These are phyloP conservation scores for Notoglanidium macrostoma DNA, from an alignment of 2,797 vertebrate genomes.

Conservation along the genomic window DNA sequence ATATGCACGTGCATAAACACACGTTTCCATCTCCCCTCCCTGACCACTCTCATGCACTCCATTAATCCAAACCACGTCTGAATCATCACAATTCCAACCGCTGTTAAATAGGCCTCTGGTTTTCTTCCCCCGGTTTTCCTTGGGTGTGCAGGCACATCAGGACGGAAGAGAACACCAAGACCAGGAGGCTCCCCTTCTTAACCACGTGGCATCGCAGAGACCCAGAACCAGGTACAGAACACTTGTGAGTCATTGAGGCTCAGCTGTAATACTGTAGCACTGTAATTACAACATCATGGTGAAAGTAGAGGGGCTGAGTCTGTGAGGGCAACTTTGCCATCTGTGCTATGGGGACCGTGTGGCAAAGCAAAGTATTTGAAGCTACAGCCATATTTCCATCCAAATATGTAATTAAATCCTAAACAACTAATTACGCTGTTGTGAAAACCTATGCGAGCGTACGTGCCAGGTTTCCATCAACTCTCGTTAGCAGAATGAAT, in stretches of 20 bases:
- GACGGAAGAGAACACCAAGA: constrained; percentile 81
- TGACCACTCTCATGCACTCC: constrained; percentile 28
- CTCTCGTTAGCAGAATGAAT: not conserved
- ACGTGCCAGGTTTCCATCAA: not conserved
- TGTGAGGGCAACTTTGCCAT: constrained; percentile 14
- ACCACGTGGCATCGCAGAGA: constrained; percentile 84
- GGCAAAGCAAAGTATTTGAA: constrained; percentile 21
- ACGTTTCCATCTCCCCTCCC: not conserved
- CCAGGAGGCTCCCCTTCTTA: constrained; percentile 84
- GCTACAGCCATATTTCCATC: constrained; percentile 16
- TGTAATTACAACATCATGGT: constrained; percentile 40
- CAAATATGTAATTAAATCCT: constrained; percentile 11
- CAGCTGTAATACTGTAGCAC: constrained; percentile 15
- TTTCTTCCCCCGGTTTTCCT: not conserved
- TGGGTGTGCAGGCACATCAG: constrained; percentile 64
- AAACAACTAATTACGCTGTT: not conserved
- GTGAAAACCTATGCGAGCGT: not conserved
- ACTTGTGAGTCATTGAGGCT: not conserved
- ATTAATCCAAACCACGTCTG: constrained; percentile 18
- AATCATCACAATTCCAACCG: constrained; percentile 15
- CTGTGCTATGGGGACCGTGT: constrained; percentile 18
- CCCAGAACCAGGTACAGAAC: constrained; percentile 82
- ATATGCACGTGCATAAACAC: constrained; percentile 19
- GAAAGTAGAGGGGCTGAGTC: constrained; percentile 15
- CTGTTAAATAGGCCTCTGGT: constrained; percentile 12